Evolutionary conservation across 2,113 vertebrate species (phyloP).

Genomic region (Tenrec ecaudatus): DNA sequence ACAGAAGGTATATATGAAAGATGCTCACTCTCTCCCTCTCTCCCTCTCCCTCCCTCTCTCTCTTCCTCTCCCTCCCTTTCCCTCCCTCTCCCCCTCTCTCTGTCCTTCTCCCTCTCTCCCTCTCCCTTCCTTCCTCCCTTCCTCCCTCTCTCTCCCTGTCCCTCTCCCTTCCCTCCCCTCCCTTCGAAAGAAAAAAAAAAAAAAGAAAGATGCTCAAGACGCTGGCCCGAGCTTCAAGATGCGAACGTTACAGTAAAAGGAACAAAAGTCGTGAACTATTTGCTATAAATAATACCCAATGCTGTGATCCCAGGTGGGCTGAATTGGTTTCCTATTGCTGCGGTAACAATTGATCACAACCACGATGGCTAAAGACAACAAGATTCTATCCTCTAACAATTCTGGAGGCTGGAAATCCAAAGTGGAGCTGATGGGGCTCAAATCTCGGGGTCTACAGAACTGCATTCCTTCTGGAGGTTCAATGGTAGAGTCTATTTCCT

Average conservation of each 20-base stretch:
- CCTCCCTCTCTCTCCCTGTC: too few relatives aligned
- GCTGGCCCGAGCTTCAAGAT: neutral
- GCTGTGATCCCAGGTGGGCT: neutral
- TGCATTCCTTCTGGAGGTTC: neutral
- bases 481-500: neutral
- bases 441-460: neutral
- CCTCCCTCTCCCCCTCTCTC: too few relatives aligned
- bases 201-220: neutral
- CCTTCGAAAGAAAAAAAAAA: too few relatives aligned
- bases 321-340: neutral
- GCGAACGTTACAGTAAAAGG: neutral
- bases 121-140: too few relatives aligned
- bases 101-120: too few relatives aligned
- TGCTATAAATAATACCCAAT: neutral
- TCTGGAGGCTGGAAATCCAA: neutral
- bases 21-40: too few relatives aligned
- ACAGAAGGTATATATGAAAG: neutral
- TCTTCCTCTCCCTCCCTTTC: too few relatives aligned
- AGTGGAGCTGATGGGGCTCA: neutral
- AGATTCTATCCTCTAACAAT: neutral
- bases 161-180: too few relatives aligned
- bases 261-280: neutral
- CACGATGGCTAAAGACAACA: neutral
- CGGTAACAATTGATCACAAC: neutral
- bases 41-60: too few relatives aligned